These are phyloP conservation scores for Dasyornis broadbenti DNA, from an alignment of 2,113 vertebrate genomes.

Conservation along the genomic window DNA sequence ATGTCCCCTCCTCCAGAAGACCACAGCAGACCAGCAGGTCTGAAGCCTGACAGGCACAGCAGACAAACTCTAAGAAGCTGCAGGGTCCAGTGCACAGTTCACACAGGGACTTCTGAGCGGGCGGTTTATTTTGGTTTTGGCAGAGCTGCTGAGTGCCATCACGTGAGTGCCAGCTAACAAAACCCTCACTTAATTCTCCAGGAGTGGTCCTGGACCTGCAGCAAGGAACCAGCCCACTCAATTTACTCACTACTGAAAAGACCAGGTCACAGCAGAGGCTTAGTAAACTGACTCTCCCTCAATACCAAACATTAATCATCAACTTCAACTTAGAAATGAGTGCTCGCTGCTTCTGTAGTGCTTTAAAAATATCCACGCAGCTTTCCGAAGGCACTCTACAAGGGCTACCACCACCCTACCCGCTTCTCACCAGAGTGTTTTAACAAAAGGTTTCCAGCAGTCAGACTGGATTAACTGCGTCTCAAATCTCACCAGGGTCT, in stretches of 20 bases:
- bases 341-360: not conserved
- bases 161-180: not conserved
- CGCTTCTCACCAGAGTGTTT: not conserved
- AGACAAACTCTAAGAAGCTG: not conserved
- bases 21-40: not conserved
- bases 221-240: not conserved
- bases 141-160: not conserved
- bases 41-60: not conserved
- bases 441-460: conserved; percentile 27
- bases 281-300: not conserved
- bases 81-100: not conserved
- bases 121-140: not conserved
- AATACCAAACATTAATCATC: not conserved
- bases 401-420: not conserved
- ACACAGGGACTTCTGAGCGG: not conserved
- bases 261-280: not conserved
- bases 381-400: not conserved
- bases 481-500: conserved; percentile 29
- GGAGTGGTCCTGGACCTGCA: not conserved
- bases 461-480: conserved; percentile 20
- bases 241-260: not conserved
- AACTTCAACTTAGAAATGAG: not conserved
- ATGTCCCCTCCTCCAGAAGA: conserved; percentile 8
- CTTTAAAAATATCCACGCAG: not conserved
- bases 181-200: not conserved